Percentiles rank a stretch among this genome's conserved stretches.
phyloP scores from a whole-genome alignment of 2,888 invertebrate species.

The Brachylomia viminalis region DNA sequence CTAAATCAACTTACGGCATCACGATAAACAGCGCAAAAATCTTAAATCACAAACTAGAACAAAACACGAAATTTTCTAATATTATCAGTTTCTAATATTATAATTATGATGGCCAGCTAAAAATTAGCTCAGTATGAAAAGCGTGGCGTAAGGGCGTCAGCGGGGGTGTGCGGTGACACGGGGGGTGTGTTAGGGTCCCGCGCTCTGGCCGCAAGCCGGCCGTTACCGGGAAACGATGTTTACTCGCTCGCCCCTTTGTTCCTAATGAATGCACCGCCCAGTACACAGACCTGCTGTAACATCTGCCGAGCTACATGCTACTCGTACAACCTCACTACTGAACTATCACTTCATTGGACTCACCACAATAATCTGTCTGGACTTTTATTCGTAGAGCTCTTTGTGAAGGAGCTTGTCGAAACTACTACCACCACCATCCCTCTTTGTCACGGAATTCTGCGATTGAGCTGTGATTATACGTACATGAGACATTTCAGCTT shows the following conservation, averaged over 20 bases:
- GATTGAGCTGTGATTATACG: too few species aligned
- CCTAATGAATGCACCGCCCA: slow-evolving; percentile 37
- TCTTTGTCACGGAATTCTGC: too few species aligned
- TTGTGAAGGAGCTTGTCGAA: neutral
- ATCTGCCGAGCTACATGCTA: slow-evolving; percentile 13
- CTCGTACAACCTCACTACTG: neutral
- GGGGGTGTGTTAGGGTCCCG: slow-evolving; percentile 15
- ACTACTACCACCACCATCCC: neutral
- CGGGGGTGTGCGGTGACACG: neutral
- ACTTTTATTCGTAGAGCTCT: neutral
- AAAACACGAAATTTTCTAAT: neutral
- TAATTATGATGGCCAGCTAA: slow-evolving; percentile 10
- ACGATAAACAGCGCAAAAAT: neutral
- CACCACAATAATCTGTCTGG: neutral
- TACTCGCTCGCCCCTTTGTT: slow-evolving; percentile 38
- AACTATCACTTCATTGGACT: neutral
- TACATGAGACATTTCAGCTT: neutral
- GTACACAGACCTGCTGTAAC: slow-evolving; percentile 27
- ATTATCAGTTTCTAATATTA: neutral
- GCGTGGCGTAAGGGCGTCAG: too few species aligned
- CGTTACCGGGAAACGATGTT: slow-evolving; percentile 33
- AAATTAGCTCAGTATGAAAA: neutral
- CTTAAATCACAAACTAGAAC: neutral
- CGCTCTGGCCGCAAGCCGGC: slow-evolving; percentile 26
- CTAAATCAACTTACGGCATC: neutral